Evolutionary conservation across 2,797 vertebrate species (phyloP).

Genomic region (Chelon auratus): DNA sequence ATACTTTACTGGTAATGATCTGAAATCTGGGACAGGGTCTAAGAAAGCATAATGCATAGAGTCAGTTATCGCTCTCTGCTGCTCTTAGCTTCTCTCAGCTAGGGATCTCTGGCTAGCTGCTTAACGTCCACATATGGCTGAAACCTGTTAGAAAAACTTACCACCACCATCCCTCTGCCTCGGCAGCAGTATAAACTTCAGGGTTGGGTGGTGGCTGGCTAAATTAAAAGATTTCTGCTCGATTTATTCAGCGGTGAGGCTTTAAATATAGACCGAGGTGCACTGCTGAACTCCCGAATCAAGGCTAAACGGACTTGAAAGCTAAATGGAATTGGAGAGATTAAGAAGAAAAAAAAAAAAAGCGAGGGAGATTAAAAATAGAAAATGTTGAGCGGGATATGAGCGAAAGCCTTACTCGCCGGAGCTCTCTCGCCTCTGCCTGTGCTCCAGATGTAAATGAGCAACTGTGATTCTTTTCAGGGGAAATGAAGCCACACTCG

Average conservation of each 20-base stretch:
- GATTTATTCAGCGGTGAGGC: slow-evolving; percentile 49
- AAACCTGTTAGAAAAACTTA: slow-evolving; percentile 48
- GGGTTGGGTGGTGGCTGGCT: slow-evolving; percentile 34
- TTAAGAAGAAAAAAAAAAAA: slow-evolving; percentile 31
- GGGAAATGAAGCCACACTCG: slow-evolving; percentile 47
- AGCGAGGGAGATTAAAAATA: slow-evolving; percentile 60
- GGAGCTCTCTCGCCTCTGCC: slow-evolving; percentile 20
- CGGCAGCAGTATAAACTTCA: slow-evolving; percentile 28
- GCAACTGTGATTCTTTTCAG: slow-evolving; percentile 35
- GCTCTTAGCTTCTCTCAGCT: not conserved
- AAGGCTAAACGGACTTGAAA: slow-evolving; percentile 61
- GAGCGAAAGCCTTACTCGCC: slow-evolving; percentile 20
- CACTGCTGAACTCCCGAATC: slow-evolving; percentile 63
- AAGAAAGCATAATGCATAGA: not conserved
- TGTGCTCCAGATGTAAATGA: slow-evolving; percentile 56
- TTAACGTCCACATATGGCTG: slow-evolving; percentile 31
- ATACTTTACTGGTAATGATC: not conserved
- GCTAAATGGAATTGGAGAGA: slow-evolving; percentile 68
- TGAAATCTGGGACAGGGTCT: not conserved
- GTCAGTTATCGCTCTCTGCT: slow-evolving; percentile 1
- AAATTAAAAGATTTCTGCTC: slow-evolving; percentile 58
- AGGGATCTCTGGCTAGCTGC: slow-evolving; percentile 15
- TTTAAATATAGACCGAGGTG: slow-evolving; percentile 68
- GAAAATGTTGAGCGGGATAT: slow-evolving; percentile 56
- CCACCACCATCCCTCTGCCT: slow-evolving; percentile 29